Percentiles rank a stretch among this genome's conserved stretches.
Evolutionary conservation across 2,113 vertebrate genomes (phyloP).

Genomic region (Atherinomorus stipes): DNA sequence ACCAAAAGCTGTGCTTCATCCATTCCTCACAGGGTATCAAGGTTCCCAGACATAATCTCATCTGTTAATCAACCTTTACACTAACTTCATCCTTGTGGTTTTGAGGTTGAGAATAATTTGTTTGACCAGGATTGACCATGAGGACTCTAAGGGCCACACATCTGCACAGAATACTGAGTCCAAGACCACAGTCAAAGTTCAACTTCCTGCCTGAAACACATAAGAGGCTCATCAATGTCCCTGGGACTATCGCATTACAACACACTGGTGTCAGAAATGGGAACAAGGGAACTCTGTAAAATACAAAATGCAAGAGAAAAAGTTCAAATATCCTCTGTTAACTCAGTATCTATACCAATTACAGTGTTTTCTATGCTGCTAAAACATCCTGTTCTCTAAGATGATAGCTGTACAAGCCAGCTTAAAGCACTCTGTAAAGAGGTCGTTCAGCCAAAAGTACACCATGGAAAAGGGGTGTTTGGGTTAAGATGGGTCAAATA

Average conservation of each 20-base stretch:
- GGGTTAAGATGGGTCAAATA: too few species aligned
- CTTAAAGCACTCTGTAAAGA: too few species aligned
- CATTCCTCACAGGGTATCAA: background rate
- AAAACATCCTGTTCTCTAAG: too few species aligned
- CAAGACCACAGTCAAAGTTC: constrained; percentile 23
- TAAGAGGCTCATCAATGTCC: constrained; percentile 35
- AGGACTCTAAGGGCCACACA: constrained; percentile 29
- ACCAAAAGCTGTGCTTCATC: background rate
- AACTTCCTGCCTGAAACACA: constrained; percentile 47
- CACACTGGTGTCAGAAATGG: constrained; percentile 14
- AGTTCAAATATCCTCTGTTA: too few species aligned
- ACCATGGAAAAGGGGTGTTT: too few species aligned
- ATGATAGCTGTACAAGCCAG: too few species aligned
- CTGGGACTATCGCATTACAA: constrained; percentile 29
- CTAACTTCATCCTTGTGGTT: background rate
- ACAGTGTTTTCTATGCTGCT: too few species aligned
- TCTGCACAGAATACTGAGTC: constrained; percentile 46
- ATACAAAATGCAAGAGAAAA: background rate
- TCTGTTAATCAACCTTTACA: background rate
- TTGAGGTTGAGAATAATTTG: background rate
- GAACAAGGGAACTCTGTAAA: constrained; percentile 13
- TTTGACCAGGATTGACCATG: constrained; percentile 19
- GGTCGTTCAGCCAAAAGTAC: too few species aligned
- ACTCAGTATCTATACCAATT: too few species aligned
- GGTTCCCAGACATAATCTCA: background rate